phyloP scores from a whole-genome alignment of 2,888 invertebrate species.

The Philereme vetulata region DNA sequence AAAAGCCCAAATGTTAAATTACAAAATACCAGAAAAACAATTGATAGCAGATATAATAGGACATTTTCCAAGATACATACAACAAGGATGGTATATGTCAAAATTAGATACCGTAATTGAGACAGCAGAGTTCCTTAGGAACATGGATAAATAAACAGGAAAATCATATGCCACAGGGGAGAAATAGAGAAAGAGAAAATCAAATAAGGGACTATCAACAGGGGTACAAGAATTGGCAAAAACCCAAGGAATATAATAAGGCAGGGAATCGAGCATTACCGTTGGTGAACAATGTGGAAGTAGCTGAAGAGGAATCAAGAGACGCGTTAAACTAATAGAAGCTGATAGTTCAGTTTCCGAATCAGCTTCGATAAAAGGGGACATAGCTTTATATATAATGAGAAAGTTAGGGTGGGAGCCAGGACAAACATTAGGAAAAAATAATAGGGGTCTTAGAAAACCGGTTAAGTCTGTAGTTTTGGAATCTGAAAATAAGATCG shows the following conservation, averaged over 20 bases:
- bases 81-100: slow-evolving; percentile 6
- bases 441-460: not conserved
- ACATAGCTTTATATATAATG: not conserved
- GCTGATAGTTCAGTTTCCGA: slow-evolving; percentile 3
- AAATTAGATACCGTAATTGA: slow-evolving; percentile 3
- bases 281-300: no score
- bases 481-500: not conserved
- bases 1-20: slow-evolving; percentile 4
- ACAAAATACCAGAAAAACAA: slow-evolving; percentile 9
- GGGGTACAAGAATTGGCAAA: no score
- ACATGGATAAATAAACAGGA: slow-evolving; percentile 1
- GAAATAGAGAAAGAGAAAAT: no score
- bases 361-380: slow-evolving; percentile 11
- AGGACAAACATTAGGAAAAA: not conserved
- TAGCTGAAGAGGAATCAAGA: not conserved
- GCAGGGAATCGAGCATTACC: no score
- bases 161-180: not conserved
- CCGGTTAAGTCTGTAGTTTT: not conserved
- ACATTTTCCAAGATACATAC: slow-evolving; percentile 10
- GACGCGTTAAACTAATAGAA: slow-evolving; percentile 7
- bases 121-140: slow-evolving; percentile 8
- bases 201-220: no score
- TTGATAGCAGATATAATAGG: slow-evolving; percentile 6
- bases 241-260: no score
- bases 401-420: slow-evolving; percentile 5